phyloP scores from a whole-genome alignment of 2,113 vertebrate species.

The Anarrhichthys ocellatus region DNA sequence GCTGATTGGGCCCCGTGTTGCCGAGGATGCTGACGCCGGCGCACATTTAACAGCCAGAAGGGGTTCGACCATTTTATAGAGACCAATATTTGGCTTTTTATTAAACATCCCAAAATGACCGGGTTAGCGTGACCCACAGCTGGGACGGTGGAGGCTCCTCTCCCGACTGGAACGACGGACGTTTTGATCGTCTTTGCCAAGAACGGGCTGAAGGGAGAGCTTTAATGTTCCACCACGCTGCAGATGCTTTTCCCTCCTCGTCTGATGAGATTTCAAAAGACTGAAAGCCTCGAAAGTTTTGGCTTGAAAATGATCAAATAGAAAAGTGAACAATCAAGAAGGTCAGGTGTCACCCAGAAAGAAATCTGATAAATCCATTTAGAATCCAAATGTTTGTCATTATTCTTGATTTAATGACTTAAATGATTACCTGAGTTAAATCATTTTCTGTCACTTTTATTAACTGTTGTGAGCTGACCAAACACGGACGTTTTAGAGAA shows the following conservation, averaged over 20 bases:
- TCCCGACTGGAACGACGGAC: too few relatives aligned
- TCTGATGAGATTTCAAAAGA: neutral
- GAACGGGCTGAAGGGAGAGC: neutral
- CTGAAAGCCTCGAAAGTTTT: neutral
- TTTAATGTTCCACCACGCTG: neutral
- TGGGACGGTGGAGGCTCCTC: neutral
- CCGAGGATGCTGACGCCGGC: neutral
- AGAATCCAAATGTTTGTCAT: neutral
- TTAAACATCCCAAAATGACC: neutral
- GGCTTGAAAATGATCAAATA: neutral
- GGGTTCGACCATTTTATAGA: neutral
- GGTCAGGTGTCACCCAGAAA: too few relatives aligned
- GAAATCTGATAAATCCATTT: neutral
- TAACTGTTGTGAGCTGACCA: neutral
- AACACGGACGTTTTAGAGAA: neutral
- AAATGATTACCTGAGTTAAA: neutral
- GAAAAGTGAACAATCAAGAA: neutral
- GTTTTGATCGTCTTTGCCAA: neutral
- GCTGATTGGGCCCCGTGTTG: neutral
- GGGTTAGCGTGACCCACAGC: neutral
- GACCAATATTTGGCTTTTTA: conserved; percentile 20
- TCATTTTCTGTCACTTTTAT: neutral
- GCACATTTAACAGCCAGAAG: neutral
- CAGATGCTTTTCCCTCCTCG: neutral
- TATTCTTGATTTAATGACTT: neutral